Base-by-base conservation (phyloP, 2,797 vertebrate species). In the Tadarida brasiliensis region DNA sequence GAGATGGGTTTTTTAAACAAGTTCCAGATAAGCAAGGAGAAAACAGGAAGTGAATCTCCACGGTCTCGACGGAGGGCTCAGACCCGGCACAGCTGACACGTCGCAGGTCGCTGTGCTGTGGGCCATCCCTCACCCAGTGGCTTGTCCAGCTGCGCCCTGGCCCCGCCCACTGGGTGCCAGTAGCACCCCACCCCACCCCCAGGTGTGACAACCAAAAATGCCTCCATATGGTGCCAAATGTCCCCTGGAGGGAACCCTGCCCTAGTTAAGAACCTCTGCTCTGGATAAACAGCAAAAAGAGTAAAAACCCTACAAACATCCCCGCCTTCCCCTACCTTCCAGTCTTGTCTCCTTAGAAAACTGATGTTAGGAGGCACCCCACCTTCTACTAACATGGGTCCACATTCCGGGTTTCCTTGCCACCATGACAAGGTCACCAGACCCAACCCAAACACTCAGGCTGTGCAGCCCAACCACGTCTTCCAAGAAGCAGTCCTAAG, bases 71-170 rank as follows among this genome's bases (percentile, higher is more conserved):
- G 15, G 19, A 12, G 8, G 51, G 56, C 94, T 73, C 49, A 4
- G 5, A 5, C 10, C 80, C 3, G 0, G 57, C 28, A 4, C 70
- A 1, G 3, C 20, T 30, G 94, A 19, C 30, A 6, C 6, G 0
- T 0, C 26, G 14, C 15, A 17, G 22, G 3, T 28, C 26, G 2
- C 54, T 39, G 11, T 1, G 61, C 20, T 17, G 19, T 89, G 67
- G 54, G 22, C 22, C 2, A 16, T 2, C 57, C 57, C 57, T 59
- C 19, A 8, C 2, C 59, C 59, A 8, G 11, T 3, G 17, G 54
- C 17, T 8, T 11, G 28, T 12, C 8, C 12, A 24, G 54, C 73
- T 26, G 90, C 3, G 15, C 8, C 39, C 24, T 33, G 76, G 81
- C 89, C 85, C 19, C 11, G 3, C n/a, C 57, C 22, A 33, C 59